Percentiles rank a stretch among this genome's conserved stretches.
phyloP scores from a whole-genome alignment of 2,888 invertebrate species.

The Chydorus sphaericus region DNA sequence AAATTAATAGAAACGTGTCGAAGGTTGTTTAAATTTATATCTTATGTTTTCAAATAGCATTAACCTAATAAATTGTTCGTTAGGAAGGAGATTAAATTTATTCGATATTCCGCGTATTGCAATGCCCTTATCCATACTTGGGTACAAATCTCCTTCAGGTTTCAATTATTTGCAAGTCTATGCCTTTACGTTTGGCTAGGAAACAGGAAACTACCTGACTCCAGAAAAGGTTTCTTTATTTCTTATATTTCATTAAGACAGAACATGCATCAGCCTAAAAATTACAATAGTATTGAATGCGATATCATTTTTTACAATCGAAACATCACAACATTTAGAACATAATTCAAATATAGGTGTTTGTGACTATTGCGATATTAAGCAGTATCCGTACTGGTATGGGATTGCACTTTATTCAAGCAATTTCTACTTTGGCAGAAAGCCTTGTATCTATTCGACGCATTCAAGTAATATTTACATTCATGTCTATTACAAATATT shows the following conservation, averaged over 20 bases:
- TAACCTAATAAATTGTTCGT: too few species aligned
- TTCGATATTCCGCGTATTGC: constrained; percentile 22
- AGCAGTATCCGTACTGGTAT: constrained; percentile 46
- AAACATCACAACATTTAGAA: constrained; percentile 26
- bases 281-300: neutral
- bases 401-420: constrained; percentile 76
- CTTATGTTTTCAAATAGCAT: too few species aligned
- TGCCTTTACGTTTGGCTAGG: constrained; percentile 27
- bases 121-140: constrained; percentile 30
- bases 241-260: too few species aligned
- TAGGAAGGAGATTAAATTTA: constrained; percentile 30
- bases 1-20: constrained; percentile 19
- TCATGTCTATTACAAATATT: too few species aligned
- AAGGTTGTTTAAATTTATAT: too few species aligned
- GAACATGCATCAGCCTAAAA: too few species aligned
- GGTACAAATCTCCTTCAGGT: constrained; percentile 31
- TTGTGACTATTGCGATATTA: constrained; percentile 79
- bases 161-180: constrained; percentile 31
- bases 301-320: neutral
- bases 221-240: constrained; percentile 26
- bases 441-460: constrained; percentile 57
- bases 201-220: constrained; percentile 25
- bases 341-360: too few species aligned
- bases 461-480: too few species aligned
- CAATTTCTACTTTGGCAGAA: constrained; percentile 66